Evolutionary conservation across 2,113 vertebrate genomes (phyloP).

Genomic region (Brachypodius melanocephalos): DNA sequence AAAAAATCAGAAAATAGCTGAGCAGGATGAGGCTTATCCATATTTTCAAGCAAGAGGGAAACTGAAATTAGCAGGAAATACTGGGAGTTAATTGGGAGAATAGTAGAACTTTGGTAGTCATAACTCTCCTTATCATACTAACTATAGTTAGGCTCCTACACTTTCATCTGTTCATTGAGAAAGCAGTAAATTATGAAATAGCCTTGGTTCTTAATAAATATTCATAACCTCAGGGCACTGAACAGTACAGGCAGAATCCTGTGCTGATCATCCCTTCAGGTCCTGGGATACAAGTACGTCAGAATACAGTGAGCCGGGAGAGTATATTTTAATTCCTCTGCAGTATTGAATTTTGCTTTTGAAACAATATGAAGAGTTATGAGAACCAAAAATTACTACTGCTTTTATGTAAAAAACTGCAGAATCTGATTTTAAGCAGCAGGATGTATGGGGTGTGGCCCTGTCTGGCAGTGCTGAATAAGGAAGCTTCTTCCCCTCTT

Average conservation of each 20-base stretch:
- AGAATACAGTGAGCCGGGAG: neutral
- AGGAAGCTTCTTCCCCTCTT: neutral
- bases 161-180: neutral
- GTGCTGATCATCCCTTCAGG: neutral
- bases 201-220: constrained; percentile 3
- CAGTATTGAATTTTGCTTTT: neutral
- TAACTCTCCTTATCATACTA: neutral
- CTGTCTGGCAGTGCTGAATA: neutral
- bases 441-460: neutral
- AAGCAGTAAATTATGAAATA: neutral
- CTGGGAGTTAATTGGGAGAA: neutral
- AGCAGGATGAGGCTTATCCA: neutral
- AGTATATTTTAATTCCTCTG: neutral
- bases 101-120: neutral
- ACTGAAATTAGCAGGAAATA: neutral
- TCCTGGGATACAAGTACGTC: neutral
- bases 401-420: neutral
- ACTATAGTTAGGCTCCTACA: neutral
- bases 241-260: neutral
- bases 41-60: neutral
- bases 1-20: neutral
- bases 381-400: neutral
- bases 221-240: neutral
- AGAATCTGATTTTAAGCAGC: neutral
- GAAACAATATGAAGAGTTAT: neutral